Conservation (phyloP, 2,113 vertebrate genomes). For the human (Homo sapiens) region DNA sequence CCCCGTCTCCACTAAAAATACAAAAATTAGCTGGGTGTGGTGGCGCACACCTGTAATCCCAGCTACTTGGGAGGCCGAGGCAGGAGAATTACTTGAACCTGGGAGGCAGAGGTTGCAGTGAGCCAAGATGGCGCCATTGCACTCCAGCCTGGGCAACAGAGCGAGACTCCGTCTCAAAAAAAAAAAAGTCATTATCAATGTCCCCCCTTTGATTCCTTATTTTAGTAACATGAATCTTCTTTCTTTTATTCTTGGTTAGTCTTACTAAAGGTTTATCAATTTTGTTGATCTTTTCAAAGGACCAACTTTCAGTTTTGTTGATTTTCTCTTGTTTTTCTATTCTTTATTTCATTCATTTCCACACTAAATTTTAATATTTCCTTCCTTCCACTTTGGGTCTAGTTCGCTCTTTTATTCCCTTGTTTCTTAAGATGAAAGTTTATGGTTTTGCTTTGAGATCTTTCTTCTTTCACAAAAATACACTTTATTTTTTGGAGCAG, state of each 20-base stretch:
- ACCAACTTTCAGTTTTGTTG: neutral
- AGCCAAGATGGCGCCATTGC: no score
- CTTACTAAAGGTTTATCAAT: neutral
- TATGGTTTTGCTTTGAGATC: neutral
- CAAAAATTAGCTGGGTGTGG: no score
- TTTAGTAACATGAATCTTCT: neutral
- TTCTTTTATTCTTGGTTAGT: neutral
- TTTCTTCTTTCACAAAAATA: neutral
- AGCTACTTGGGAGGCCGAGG: no score
- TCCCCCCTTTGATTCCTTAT: neutral
- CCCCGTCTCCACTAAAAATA: no score
- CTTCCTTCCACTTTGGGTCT: neutral
- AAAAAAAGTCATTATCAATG: neutral
- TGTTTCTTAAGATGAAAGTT: neutral
- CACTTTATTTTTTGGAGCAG: no score
- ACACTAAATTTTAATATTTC: neutral
- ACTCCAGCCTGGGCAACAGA: no score
- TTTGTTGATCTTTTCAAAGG: neutral
- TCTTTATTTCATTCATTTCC: neutral
- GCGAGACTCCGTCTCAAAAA: no score
- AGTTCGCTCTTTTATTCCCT: neutral
- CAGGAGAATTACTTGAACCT: no score
- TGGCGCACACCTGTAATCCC: no score
- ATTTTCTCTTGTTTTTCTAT: neutral
- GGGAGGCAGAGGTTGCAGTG: no score